Base-by-base conservation (phyloP, 37 sponge, comb jelly and placozoan species). In the Mnemiopsis leidyi region DNA sequence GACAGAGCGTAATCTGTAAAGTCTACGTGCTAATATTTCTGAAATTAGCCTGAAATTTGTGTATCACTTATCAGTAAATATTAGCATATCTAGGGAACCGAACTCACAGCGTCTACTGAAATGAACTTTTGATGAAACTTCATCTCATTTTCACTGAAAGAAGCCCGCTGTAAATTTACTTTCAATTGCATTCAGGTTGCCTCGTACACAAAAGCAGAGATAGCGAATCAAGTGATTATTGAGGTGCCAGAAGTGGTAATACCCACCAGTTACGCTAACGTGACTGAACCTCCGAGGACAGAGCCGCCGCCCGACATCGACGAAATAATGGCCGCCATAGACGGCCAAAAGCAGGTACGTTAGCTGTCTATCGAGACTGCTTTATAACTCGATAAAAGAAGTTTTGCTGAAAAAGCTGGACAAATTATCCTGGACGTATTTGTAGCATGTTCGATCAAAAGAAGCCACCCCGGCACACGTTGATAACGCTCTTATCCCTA, bases 291-390 rank as follows among this genome's bases (percentile, higher is more conserved):
- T 7, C 82, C 35, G 9, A 16, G 23, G 36, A 79, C 82, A 1
- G 82, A 79, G 30, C 82, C 82, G 2, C 37, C 29, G 3, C 82
- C 82, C 21, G 37, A 35, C 82, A 29, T 35, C 7, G 82, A 79
- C 30, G 82, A 79, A 20, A 32, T 79, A 79, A 32, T 79, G 21
- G 82, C 82, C 3, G 29, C 30, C 29, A 20, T 79, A 20, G 82
- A 79, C 37, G 82, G 82, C 20, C 82, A 79, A 33, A 79, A 79
- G 32, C 26, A 35, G 82, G 82, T 79, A 29, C 26, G 36, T n/a
- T n/a, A n/a, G n/a, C n/a, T n/a, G n/a, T n/a, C n/a, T n/a, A n/a
- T n/a, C n/a, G n/a, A n/a, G n/a, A n/a, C n/a, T n/a, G n/a, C n/a
- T n/a, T n/a, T n/a, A n/a, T n/a, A n/a, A n/a, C n/a, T n/a, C n/a